Base-by-base conservation (phyloP, 1,140 invertebrate species). In the Diuraphis noxia region DNA sequence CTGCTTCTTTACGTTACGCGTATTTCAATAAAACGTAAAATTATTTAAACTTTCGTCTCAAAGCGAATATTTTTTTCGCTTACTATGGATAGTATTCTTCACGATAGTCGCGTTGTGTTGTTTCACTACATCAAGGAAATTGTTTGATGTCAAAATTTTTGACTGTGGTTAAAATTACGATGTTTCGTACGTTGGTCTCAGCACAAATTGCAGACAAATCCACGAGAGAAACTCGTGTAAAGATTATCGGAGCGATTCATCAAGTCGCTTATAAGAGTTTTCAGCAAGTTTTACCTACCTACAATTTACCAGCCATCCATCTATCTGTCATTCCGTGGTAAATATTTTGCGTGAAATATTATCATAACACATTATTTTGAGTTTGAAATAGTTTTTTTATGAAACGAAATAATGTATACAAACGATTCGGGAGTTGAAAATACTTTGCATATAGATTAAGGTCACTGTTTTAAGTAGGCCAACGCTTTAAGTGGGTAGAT, bases 31-130 rank as follows among this genome's bases (percentile, higher is more conserved):
- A 72, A n/a, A 72, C 3, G 13, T 72, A 72, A 13, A 72, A 56
- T 72, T 72, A 72, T 72, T n/a, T n/a, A n/a, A 10, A n/a, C 56
- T n/a, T 19, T 63, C 13, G 10, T 63, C 13, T 1, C n/a, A 72
- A 5, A 72, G 13, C 1, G 1, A n/a, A 17, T n/a, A 72, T n/a
- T n/a, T 72, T 72, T 72, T 72, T 72, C 13, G 13, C 13, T 72
- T n/a, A n/a, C n/a, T n/a, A n/a, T 63, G 1, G n/a, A 63, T 63
- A 63, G n/a, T 72, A n/a, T 30, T 30, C 8, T 72, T 49, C 19
- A 49, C 0, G 30, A n/a, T n/a, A 0, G 5, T n/a, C 5, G 17
- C 6, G 3, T 72, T 6, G 13, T n/a, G 4, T n/a, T 17, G 0
- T 72, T 72, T 17, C 30, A 72, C 13, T 72, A 19, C 23, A 72